A percentile compares a stretch with the other conserved stretches of the same genome.
Conservation (phyloP, 2,797 vertebrate genomes). For the Crypturellus tataupa region DNA sequence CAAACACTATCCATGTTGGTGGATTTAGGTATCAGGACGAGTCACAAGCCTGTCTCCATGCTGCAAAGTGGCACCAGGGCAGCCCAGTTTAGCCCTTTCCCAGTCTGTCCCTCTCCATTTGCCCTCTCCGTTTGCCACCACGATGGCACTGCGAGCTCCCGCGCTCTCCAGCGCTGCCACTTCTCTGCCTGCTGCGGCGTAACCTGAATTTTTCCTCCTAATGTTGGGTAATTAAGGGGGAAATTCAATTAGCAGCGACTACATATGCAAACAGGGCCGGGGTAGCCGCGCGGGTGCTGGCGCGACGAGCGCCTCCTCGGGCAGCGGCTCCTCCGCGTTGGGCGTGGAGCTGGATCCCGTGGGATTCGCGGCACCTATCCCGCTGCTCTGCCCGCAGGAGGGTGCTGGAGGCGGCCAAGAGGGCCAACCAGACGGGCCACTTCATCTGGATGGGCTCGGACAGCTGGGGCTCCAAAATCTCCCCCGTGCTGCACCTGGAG, state of each 20-base stretch:
- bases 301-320: background rate
- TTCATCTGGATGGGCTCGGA: conserved; percentile 98
- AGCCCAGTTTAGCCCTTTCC: background rate
- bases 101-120: background rate
- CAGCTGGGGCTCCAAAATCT: conserved; percentile 96
- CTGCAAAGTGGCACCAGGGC: fast-evolving
- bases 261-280: conserved; percentile 42
- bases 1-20: conserved; percentile 48
- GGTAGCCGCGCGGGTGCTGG: background rate
- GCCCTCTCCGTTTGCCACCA: background rate
- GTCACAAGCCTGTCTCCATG: background rate
- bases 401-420: conserved; percentile 91
- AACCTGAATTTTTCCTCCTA: conserved; percentile 1
- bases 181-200: conserved; percentile 24
- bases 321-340: background rate
- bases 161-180: background rate
- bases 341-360: fast-evolving
- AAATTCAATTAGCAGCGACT: conserved; percentile 68
- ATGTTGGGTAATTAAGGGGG: conserved; percentile 53
- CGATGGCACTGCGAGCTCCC: background rate
- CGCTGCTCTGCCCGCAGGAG: conserved; percentile 81
- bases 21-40: background rate
- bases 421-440: conserved; percentile 93
- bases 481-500: conserved; percentile 92
- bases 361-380: background rate